phyloP scores from a whole-genome alignment of 53 echinoderm and acorn worm species.

The Patiria pectinifera region DNA sequence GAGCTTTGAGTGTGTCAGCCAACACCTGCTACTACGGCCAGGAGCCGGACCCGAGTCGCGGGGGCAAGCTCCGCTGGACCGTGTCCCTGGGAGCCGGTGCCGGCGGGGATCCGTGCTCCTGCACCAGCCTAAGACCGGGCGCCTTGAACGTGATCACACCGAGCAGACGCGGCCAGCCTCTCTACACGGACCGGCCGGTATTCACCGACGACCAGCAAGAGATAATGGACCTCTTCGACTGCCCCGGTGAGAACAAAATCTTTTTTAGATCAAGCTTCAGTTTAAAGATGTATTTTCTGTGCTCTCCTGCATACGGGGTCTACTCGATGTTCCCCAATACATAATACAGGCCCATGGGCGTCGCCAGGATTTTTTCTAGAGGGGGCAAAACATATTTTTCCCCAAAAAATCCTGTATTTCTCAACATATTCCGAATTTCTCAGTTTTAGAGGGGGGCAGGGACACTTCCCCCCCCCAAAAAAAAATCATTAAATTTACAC shows the following conservation, averaged over 20 bases:
- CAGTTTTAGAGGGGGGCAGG: too few relatives aligned
- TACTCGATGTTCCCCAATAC: too few relatives aligned
- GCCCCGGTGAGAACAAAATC: not conserved
- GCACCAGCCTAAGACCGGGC: not conserved
- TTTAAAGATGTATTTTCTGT: not conserved
- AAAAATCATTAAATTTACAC: too few relatives aligned
- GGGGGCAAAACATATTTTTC: too few relatives aligned
- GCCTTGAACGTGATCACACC: not conserved
- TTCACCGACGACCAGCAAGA: not conserved
- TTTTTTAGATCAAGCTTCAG: not conserved
- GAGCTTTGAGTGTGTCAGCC: not conserved
- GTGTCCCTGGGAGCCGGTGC: not conserved
- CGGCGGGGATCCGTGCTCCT: not conserved
- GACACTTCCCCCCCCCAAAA: too few relatives aligned
- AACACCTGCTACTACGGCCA: not conserved
- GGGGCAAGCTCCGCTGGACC: not conserved
- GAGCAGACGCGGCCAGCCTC: not conserved
- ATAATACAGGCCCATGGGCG: too few relatives aligned
- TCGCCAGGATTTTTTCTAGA: too few relatives aligned
- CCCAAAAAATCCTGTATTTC: too few relatives aligned
- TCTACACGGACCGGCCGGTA: not conserved
- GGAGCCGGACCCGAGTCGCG: not conserved
- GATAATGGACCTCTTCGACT: not conserved
- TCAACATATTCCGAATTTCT: too few relatives aligned
- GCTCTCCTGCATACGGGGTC: too few relatives aligned